These are phyloP conservation scores for Percopsis transmontana DNA, from an alignment of 2,113 vertebrate species.

Conservation along the genomic window DNA sequence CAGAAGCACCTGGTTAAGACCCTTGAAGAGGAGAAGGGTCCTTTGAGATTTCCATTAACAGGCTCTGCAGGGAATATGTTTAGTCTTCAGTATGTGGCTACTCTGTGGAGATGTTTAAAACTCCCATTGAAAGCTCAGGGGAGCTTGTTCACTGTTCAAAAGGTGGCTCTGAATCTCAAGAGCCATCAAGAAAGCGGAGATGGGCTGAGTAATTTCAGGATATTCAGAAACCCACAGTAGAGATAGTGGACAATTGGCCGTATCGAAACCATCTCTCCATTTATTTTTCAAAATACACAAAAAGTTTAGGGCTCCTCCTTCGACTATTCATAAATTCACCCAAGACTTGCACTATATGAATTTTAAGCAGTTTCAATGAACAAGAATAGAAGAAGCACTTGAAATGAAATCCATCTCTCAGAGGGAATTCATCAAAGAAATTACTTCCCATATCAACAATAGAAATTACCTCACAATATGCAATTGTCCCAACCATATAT, in stretches of 20 bases:
- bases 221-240: conserved; percentile 56
- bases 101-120: conserved; percentile 58
- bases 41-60: conserved; percentile 64
- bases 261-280: conserved; percentile 67
- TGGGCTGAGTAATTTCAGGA: conserved; percentile 61
- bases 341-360: conserved; percentile 66
- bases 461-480: conserved; percentile 79
- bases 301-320: conserved; percentile 60
- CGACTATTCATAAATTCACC: conserved; percentile 63
- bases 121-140: conserved; percentile 58
- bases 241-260: conserved; percentile 64
- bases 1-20: conserved; percentile 36
- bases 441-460: conserved; percentile 80
- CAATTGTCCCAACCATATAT: conserved; percentile 75
- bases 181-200: conserved; percentile 45
- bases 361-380: conserved; percentile 70
- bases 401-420: conserved; percentile 71
- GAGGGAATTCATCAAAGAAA: conserved; percentile 77
- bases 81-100: conserved; percentile 59
- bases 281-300: conserved; percentile 66
- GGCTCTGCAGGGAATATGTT: conserved; percentile 64
- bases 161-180: conserved; percentile 37
- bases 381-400: conserved; percentile 67
- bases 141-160: conserved; percentile 19
- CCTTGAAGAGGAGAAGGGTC: conserved; percentile 45